Evolutionary conservation across 2,113 vertebrate species (phyloP).

Genomic region (Grammomys dolichurus): DNA sequence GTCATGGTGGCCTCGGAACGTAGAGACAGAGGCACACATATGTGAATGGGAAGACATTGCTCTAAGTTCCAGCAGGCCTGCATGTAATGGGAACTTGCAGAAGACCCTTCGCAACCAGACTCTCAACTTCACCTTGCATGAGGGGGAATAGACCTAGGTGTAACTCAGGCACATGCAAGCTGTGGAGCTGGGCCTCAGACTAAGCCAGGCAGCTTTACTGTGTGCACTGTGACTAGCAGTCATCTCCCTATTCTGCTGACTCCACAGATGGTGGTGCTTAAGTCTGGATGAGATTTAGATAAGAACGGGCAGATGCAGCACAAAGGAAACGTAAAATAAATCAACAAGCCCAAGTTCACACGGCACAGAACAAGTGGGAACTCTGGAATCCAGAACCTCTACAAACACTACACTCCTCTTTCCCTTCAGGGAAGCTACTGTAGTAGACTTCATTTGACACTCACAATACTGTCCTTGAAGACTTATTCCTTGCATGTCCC

Average conservation of each 20-base stretch:
- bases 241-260: neutral
- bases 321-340: neutral
- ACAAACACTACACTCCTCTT: neutral
- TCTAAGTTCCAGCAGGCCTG: neutral
- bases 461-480: neutral
- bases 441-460: neutral
- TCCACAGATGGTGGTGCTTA: neutral
- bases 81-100: neutral
- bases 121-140: neutral
- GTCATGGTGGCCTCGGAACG: neutral
- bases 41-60: neutral
- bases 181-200: neutral
- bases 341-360: neutral
- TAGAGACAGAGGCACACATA: neutral
- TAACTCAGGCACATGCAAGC: neutral
- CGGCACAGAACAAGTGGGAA: neutral
- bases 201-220: neutral
- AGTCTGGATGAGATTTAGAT: slow-evolving; percentile 10
- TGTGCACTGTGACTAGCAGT: neutral
- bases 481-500: neutral
- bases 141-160: neutral
- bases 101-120: neutral
- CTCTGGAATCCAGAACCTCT: neutral
- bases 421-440: neutral
- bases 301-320: neutral